Evolutionary conservation across 2,888 invertebrate genomes (phyloP).

Genomic region (Agrotis puta): DNA sequence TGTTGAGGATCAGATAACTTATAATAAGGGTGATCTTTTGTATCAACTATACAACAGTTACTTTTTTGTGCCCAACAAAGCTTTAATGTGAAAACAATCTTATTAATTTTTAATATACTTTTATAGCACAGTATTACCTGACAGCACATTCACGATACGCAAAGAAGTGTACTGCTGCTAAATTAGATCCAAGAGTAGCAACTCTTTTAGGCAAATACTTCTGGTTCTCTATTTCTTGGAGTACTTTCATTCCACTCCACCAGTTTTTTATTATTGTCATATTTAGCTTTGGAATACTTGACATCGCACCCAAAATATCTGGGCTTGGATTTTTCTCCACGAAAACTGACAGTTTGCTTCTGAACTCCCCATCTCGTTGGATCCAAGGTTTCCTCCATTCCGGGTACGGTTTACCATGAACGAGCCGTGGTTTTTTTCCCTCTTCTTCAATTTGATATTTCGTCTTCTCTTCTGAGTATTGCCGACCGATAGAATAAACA

Average conservation of each 20-base stretch:
- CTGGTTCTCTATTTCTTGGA: constrained; percentile 91
- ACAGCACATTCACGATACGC: constrained; percentile 94
- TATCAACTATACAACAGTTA: not conserved
- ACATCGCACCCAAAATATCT: constrained; percentile 83
- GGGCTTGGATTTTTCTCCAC: constrained; percentile 83
- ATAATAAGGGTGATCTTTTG: not conserved
- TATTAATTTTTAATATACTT: not conserved
- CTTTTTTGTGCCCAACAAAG: not conserved
- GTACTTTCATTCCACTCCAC: constrained; percentile 88
- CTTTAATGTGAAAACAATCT: not conserved
- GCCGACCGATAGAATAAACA: constrained; percentile 70
- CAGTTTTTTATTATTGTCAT: constrained; percentile 89
- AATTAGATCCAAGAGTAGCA: constrained; percentile 93
- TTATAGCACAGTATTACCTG: constrained; percentile 80
- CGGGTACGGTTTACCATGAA: constrained; percentile 86
- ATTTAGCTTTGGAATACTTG: constrained; percentile 89
- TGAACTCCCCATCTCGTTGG: constrained; percentile 91
- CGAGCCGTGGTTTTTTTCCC: constrained; percentile 75
- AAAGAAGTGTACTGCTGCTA: constrained; percentile 97
- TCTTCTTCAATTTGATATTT: constrained; percentile 84
- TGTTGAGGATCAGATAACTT: not conserved
- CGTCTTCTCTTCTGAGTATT: constrained; percentile 82
- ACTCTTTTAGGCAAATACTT: constrained; percentile 91
- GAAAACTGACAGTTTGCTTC: constrained; percentile 91
- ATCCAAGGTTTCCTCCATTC: constrained; percentile 92